phyloP scores from a whole-genome alignment of 2,797 vertebrate species.

The Dendrocincla tyrannina region DNA sequence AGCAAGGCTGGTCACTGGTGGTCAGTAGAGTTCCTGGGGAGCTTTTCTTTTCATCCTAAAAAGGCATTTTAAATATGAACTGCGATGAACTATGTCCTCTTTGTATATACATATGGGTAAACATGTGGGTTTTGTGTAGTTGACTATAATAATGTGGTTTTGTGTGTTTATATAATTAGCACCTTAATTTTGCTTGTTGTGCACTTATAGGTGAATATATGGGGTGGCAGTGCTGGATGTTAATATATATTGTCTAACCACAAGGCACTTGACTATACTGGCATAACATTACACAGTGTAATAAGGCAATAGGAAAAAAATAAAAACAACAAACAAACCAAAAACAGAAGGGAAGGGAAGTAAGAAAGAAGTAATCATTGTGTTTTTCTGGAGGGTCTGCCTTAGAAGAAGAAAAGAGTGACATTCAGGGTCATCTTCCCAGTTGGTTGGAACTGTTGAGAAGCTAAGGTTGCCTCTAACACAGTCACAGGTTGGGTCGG shows the following conservation, averaged over 20 bases:
- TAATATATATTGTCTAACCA: neutral
- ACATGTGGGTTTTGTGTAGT: rapidly evolving
- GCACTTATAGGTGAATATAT: rapidly evolving
- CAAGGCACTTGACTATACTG: neutral
- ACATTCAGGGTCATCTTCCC: neutral
- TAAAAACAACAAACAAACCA: neutral
- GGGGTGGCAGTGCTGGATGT: neutral
- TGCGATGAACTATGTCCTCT: neutral
- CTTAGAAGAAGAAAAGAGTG: neutral
- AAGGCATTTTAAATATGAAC: neutral
- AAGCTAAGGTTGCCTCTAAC: neutral
- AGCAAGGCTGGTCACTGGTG: neutral
- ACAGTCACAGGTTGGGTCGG: neutral
- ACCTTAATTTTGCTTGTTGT: neutral
- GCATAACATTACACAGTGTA: rapidly evolving
- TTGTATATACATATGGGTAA: neutral
- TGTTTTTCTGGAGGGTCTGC: neutral
- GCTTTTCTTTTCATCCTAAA: neutral
- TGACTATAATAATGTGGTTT: neutral
- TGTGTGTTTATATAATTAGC: neutral
- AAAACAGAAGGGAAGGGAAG: neutral
- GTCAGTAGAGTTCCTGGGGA: neutral
- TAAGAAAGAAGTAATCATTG: neutral
- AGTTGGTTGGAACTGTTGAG: neutral
- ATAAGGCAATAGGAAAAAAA: neutral